These are phyloP conservation scores for Macheiramphus alcinus DNA, from an alignment of 2,113 vertebrate genomes.

Conservation along the genomic window DNA sequence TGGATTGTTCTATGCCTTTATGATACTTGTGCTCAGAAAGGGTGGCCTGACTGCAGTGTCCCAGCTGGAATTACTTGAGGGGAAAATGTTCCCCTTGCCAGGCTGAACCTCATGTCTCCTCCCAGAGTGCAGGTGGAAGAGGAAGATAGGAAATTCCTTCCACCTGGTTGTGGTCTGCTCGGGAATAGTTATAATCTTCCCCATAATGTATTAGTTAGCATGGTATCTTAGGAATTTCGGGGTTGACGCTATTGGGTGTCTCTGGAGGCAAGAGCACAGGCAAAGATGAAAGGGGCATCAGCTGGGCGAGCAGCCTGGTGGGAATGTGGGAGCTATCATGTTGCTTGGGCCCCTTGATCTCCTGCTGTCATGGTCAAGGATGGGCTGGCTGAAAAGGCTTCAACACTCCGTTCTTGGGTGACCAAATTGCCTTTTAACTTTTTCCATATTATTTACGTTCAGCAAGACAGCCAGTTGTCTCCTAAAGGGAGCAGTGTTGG, in stretches of 20 bases:
- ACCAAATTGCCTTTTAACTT: neutral
- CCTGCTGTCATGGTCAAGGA: neutral
- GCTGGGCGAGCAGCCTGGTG: neutral
- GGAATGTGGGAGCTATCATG: neutral
- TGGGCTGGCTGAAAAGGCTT: neutral
- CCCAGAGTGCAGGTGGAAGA: neutral
- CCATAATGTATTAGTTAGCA: neutral
- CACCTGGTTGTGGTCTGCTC: neutral
- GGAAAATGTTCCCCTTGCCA: neutral
- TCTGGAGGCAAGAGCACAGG: neutral
- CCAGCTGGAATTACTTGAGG: constrained; percentile 8
- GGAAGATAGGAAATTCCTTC: constrained; percentile 9
- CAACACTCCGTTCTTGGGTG: neutral
- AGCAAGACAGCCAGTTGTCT: neutral
- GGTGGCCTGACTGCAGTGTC: neutral
- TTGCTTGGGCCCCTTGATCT: neutral
- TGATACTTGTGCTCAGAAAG: neutral
- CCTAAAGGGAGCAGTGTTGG: neutral
- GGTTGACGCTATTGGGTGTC: neutral
- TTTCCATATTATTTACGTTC: neutral
- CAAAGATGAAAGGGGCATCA: neutral
- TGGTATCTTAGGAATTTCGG: neutral
- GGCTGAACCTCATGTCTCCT: neutral
- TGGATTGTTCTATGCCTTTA: neutral
- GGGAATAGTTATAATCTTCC: neutral